Evolutionary conservation across 2,888 invertebrate genomes (phyloP), one percentile per base, ranked within the genome.

Genomic region (Nomada goodeniana): DNA sequence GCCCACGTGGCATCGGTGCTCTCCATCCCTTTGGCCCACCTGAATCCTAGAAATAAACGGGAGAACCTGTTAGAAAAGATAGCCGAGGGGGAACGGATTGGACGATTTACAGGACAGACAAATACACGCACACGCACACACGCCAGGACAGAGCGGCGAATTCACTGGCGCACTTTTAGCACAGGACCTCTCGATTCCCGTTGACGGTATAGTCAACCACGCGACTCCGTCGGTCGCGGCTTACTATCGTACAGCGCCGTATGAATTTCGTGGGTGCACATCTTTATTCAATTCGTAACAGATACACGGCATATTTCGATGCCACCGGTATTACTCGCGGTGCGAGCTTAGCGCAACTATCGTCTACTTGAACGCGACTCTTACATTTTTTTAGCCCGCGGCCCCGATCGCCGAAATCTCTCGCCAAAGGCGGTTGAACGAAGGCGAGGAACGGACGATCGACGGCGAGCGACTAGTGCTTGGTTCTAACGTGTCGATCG

Each of bases 401-500:
- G 36, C 7, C 7, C 0, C 36, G 36, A 36, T 36, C 36, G 36
- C 0, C 36, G 36, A 36, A 7, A 36, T 5, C 7, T 7, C 0
- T 36, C 5, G 36, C 29, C 29, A 29, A 29, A 29, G 29, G 7
- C 7, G 5, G 7, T 29, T 7, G 0, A 29, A 29, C 29, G 29
- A 7, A 0, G 29, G 29, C 29, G 29, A 29, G 29, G 5, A 29
- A 29, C 0, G 7, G 10, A 10, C 44, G 42, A 55, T 18, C 55
- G 20, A n/a, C 57, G 2, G 1, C 15, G 7, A n/a, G 18, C 2
- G 23, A 5, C 86, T 77, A 90, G 77, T 93, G 93, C 23, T 90
- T 89, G 70, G 88, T 91, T 65, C 91, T 88, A 87, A 95, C 93
- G 84, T 95, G 95, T 42, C 95, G 92, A 83, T 94, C 94, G 47